These are phyloP conservation scores for Pseudococcus viburni DNA, from an alignment of 2,888 invertebrate genomes.

Conservation along the genomic window DNA sequence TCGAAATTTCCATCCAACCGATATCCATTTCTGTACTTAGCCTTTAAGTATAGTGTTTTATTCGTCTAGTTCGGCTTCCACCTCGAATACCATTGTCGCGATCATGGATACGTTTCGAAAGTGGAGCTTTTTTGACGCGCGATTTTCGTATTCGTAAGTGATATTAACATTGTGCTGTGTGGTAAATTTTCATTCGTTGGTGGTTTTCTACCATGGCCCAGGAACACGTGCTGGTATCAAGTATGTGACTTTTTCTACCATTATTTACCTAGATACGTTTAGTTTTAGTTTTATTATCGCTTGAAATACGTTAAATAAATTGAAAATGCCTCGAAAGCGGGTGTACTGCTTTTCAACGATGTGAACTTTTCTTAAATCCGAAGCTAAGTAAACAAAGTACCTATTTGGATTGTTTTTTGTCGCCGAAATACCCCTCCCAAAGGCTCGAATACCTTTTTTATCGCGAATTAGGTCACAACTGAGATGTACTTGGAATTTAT, in stretches of 20 bases:
- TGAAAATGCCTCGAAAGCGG: not conserved
- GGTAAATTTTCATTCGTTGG: not conserved
- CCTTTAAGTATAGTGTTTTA: not conserved
- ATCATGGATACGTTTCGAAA: not conserved
- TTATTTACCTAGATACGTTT: not conserved
- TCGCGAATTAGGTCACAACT: not conserved
- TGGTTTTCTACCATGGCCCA: not conserved
- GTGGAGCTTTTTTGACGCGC: not conserved
- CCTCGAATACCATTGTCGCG: not conserved
- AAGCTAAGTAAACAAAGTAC: too few species aligned
- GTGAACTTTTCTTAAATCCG: too few species aligned
- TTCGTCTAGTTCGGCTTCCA: not conserved
- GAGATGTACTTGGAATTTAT: not conserved
- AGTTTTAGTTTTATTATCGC: not conserved
- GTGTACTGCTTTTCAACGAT: not conserved
- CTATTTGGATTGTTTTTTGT: too few species aligned
- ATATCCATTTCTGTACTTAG: not conserved
- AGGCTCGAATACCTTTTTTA: not conserved
- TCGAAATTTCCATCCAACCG: not conserved
- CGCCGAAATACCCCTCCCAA: not conserved
- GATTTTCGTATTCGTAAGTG: not conserved
- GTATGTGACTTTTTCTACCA: not conserved
- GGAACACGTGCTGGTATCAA: conserved; percentile 12
- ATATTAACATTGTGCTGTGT: not conserved
- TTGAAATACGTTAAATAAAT: not conserved